These are phyloP conservation scores for Drosophila rhopaloa DNA, from an alignment of 1,140 invertebrate species.

Conservation along the genomic window DNA sequence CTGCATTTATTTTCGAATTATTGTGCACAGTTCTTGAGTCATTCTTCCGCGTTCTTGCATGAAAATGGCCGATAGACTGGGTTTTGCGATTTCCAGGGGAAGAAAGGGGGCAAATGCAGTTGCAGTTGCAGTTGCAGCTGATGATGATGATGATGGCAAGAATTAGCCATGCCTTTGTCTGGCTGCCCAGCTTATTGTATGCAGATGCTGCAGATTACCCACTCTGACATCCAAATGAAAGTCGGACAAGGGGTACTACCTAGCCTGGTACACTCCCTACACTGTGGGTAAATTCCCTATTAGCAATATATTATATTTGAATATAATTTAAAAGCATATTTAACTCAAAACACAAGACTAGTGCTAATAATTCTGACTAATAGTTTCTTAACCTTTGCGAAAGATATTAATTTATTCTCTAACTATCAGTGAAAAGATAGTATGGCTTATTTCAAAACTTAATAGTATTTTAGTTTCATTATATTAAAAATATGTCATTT, in stretches of 20 bases:
- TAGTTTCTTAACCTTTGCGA: no score
- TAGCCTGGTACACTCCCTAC: constrained; percentile 19
- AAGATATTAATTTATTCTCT: no score
- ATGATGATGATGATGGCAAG: constrained; percentile 49
- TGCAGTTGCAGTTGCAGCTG: constrained; percentile 21
- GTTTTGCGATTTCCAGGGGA: constrained; percentile 12
- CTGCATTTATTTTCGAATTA: constrained; percentile 81
- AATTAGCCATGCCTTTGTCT: constrained; percentile 69
- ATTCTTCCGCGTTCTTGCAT: constrained; percentile 80
- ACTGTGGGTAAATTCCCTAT: no score
- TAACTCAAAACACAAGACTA: no score
- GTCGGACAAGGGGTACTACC: constrained; percentile 5
- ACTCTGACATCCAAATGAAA: constrained; percentile 15
- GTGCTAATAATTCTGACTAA: no score
- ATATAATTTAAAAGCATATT: no score
- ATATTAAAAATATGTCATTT: no score
- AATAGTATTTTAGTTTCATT: no score
- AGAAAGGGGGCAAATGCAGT: constrained; percentile 12
- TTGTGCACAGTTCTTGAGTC: constrained; percentile 76
- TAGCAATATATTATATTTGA: no score
- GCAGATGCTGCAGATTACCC: constrained; percentile 57
- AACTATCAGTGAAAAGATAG: no score
- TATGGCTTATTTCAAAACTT: no score
- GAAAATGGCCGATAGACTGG: constrained; percentile 72
- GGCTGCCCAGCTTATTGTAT: constrained; percentile 43